Conservation (phyloP, 2,888 invertebrate species). For the Dryobota labecula region DNA sequence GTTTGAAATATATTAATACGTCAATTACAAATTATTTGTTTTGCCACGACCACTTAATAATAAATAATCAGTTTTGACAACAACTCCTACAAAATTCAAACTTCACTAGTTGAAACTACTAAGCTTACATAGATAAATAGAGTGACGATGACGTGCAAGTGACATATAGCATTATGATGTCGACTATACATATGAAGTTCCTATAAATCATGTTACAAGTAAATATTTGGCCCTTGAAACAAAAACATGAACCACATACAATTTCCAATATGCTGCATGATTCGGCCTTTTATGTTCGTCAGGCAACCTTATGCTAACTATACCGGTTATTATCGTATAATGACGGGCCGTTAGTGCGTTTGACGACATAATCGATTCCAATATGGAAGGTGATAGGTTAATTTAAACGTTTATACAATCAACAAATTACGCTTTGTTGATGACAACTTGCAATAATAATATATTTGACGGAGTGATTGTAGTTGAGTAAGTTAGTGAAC, state of each 20-base stretch:
- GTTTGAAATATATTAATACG: neutral
- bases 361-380: slow-evolving; percentile 56
- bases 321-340: slow-evolving; percentile 33
- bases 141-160: slow-evolving; percentile 1
- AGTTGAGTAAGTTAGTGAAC: slow-evolving; percentile 4
- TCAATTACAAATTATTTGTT: neutral
- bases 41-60: neutral
- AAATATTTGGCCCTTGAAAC: neutral
- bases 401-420: slow-evolving; percentile 54
- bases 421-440: slow-evolving; percentile 28
- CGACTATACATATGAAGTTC: neutral
- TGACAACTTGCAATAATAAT: slow-evolving; percentile 23
- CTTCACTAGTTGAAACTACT: neutral
- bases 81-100: neutral
- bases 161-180: neutral
- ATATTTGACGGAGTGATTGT: slow-evolving; percentile 21
- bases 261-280: slow-evolving; percentile 24
- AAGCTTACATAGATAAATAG: too few species aligned
- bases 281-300: slow-evolving; percentile 41
- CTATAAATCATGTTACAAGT: neutral
- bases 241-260: neutral
- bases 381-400: slow-evolving; percentile 50
- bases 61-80: neutral
- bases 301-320: slow-evolving; percentile 47
- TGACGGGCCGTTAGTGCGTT: slow-evolving; percentile 43